Evolutionary conservation across 2,888 invertebrate species (phyloP).

Genomic region (Ryuthela nishihirai): DNA sequence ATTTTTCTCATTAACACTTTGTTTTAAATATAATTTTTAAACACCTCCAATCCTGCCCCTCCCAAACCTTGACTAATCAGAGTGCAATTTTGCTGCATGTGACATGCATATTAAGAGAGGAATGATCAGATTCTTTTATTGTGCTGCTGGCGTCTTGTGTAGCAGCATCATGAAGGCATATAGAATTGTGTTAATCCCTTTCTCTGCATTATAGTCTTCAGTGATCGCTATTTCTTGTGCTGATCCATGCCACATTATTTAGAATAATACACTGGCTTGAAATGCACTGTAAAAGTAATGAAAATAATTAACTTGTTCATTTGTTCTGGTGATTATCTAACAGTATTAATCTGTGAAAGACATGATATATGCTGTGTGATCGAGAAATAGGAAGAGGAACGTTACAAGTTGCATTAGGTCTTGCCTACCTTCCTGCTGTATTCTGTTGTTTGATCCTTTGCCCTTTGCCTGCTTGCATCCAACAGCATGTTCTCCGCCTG

Average conservation of each 20-base stretch:
- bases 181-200: constrained; percentile 29
- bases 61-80: constrained; percentile 16
- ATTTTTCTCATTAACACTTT: no score
- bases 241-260: neutral
- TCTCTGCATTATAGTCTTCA: constrained; percentile 31
- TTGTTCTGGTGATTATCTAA: neutral
- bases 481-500: constrained; percentile 8
- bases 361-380: neutral
- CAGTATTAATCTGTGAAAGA: no score
- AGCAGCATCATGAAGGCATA: constrained; percentile 32
- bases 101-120: constrained; percentile 34
- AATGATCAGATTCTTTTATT: constrained; percentile 27
- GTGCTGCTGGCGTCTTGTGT: constrained; percentile 37
- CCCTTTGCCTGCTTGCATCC: constrained; percentile 28
- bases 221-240: constrained; percentile 31
- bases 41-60: constrained; percentile 20
- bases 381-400: constrained; percentile 11
- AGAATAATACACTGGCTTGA: constrained; percentile 33
- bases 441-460: constrained; percentile 23
- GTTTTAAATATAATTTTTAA: no score
- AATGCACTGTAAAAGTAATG: constrained; percentile 28
- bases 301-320: neutral
- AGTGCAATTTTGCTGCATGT: constrained; percentile 42
- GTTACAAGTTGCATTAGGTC: constrained; percentile 33
- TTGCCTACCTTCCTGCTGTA: constrained; percentile 31